Percentiles rank a stretch among this genome's conserved stretches.
phyloP scores from a whole-genome alignment of 2,113 vertebrate genomes.

The Rutilus rutilus region DNA sequence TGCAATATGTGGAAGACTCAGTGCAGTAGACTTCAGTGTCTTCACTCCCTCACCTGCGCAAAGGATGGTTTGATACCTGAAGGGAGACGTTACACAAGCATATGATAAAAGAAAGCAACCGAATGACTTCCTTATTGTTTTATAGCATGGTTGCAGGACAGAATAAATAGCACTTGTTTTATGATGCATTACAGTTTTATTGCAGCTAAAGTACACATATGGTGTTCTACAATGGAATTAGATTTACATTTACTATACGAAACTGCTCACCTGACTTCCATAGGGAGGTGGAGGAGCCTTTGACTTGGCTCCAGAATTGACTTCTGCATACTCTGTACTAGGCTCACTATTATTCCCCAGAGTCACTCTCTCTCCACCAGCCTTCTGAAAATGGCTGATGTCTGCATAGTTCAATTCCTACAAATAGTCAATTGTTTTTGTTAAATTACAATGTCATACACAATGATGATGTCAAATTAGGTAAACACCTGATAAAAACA shows the following conservation, averaged over 20 bases:
- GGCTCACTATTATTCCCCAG: background rate
- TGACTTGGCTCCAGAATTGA: background rate
- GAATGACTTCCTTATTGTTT: background rate
- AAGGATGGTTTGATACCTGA: background rate
- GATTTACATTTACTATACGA: background rate
- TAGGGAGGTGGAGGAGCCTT: background rate
- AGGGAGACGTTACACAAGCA: background rate
- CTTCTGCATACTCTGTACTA: conserved; percentile 29
- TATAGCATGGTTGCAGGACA: background rate
- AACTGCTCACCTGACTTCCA: conserved; percentile 28
- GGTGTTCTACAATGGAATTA: background rate
- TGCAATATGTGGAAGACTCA: conserved; percentile 2
- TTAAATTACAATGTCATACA: background rate
- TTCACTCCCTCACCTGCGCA: conserved; percentile 18
- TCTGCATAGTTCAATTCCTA: conserved; percentile 66
- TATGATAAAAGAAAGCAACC: background rate
- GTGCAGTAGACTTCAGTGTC: background rate
- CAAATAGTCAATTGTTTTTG: too few relatives aligned
- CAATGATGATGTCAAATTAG: background rate
- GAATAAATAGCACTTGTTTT: background rate
- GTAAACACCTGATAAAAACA: too few relatives aligned
- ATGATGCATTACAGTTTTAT: conserved; percentile 2
- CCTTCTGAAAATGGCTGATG: background rate
- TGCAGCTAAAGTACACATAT: background rate
- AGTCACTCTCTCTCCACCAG: background rate